Evolutionary conservation across 2,888 invertebrate species (phyloP).

Genomic region (Drosophila quinaria): DNA sequence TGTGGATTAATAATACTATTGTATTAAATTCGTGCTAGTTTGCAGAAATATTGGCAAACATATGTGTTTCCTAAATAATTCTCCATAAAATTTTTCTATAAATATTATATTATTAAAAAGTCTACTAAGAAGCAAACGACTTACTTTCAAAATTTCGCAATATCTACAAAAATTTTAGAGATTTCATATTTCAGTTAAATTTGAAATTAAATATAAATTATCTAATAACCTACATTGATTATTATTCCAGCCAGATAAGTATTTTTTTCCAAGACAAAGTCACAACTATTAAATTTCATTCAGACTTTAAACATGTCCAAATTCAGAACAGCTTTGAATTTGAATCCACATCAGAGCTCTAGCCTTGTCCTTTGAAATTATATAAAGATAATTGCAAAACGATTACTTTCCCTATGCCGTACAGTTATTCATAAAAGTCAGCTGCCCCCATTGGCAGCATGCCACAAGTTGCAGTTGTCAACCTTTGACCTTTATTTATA

Average conservation of each 20-base stretch:
- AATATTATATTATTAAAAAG: not conserved
- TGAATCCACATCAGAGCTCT: not conserved
- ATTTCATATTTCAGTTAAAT: too few relatives aligned
- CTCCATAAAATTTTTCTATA: too few relatives aligned
- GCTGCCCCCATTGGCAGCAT: conserved; percentile 12
- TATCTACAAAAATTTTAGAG: not conserved
- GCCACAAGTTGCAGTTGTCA: not conserved
- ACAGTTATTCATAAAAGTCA: conserved; percentile 18
- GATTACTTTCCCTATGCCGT: not conserved
- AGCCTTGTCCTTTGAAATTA: conserved; percentile 9
- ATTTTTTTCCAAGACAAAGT: too few relatives aligned
- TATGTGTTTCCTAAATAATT: not conserved
- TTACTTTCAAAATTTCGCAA: not conserved
- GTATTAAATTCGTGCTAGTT: not conserved
- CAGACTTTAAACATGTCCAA: not conserved
- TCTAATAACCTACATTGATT: not conserved
- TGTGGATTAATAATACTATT: not conserved
- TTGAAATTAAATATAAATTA: too few relatives aligned
- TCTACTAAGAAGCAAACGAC: not conserved
- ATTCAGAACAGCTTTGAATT: not conserved
- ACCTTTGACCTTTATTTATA: conserved; percentile 1
- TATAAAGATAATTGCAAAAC: conserved; percentile 6
- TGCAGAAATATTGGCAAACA: not conserved
- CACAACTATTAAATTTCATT: not conserved
- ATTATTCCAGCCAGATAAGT: not conserved